Conservation (phyloP, 2,888 invertebrate genomes). For the Chrysopilus asiliformis region DNA sequence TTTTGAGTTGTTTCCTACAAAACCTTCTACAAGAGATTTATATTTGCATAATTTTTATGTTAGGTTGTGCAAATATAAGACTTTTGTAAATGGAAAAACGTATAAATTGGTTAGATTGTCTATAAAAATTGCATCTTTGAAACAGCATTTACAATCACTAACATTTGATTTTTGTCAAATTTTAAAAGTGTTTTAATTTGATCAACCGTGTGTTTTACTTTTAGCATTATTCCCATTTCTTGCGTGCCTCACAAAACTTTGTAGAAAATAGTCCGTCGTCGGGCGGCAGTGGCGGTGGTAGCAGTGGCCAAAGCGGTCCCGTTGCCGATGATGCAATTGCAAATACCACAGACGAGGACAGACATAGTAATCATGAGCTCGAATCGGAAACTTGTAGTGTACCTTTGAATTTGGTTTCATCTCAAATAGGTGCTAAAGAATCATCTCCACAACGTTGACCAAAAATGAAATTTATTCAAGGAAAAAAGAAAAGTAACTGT, state of each 20-base stretch:
- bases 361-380: slow-evolving; percentile 14
- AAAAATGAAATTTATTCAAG: not conserved
- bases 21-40: no score
- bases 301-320: not conserved
- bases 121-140: no score
- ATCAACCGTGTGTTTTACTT: slow-evolving; percentile 1
- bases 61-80: no score
- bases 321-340: not conserved
- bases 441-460: slow-evolving; percentile 11
- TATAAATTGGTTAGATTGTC: no score
- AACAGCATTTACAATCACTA: no score
- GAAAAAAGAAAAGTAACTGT: no score
- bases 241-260: slow-evolving; percentile 21
- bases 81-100: no score
- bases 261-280: slow-evolving; percentile 11
- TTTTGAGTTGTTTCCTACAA: no score
- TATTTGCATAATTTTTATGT: no score
- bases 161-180: no score
- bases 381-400: slow-evolving; percentile 21
- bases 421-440: slow-evolving; percentile 14
- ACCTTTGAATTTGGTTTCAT: slow-evolving; percentile 23
- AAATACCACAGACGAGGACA: slow-evolving; percentile 6
- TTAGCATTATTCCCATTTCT: slow-evolving; percentile 20
- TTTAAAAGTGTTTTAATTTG: no score
- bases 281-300: slow-evolving; percentile 13